These are phyloP conservation scores for Montipora capitata DNA, from an alignment of 92 coral and sea anemone species.

Conservation along the genomic window DNA sequence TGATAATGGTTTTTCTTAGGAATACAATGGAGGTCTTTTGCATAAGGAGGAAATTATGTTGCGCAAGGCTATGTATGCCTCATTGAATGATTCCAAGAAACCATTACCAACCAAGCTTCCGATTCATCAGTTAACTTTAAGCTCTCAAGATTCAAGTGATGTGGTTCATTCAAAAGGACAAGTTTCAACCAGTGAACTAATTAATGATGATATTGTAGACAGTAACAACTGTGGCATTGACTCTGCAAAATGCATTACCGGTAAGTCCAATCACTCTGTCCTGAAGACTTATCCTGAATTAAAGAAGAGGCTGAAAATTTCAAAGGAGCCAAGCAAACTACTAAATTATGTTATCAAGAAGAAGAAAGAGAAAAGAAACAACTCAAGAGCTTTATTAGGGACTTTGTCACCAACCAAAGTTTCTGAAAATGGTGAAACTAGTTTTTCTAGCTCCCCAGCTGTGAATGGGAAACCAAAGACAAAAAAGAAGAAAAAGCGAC, in stretches of 20 bases:
- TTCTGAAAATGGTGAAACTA: background rate
- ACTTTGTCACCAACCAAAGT: conserved; percentile 26
- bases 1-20: conserved; percentile 56
- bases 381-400: conserved; percentile 3
- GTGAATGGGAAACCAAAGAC: conserved; percentile 1
- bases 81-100: conserved; percentile 82
- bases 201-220: background rate
- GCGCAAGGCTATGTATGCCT: conserved; percentile 95
- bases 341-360: conserved; percentile 48
- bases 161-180: background rate
- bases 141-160: background rate
- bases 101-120: conserved; percentile 30
- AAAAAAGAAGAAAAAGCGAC: conserved; percentile 29
- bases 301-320: conserved; percentile 21
- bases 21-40: conserved; percentile 93
- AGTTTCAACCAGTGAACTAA: background rate
- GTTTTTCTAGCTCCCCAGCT: background rate
- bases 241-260: background rate
- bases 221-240: conserved; percentile 4
- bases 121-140: background rate
- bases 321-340: conserved; percentile 54
- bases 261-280: background rate
- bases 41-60: conserved; percentile 97
- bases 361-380: conserved; percentile 41
- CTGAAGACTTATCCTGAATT: background rate